Evolutionary conservation across 2,113 vertebrate species (phyloP), one percentile per base, ranked within the genome.

Genomic region (Orthochromis indermauri): DNA sequence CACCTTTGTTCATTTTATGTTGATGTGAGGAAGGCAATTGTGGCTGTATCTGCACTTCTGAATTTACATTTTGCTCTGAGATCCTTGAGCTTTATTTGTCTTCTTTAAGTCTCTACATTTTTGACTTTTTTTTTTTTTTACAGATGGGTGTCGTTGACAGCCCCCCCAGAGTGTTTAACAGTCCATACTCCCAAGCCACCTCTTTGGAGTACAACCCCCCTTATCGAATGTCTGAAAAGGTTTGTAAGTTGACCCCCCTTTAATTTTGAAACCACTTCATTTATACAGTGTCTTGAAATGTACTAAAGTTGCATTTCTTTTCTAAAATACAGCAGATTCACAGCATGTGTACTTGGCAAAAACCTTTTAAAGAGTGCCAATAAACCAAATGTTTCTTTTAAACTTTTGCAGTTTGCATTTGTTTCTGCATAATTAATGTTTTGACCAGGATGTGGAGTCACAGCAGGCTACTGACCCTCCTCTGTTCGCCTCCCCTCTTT

Each of bases 131-230:
- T 14, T 8, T 12, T 21, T 11, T 3, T 21, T 83, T 4, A 4
- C 89, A 96, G 96, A 1, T 19, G 21, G 91, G 87, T 7, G 49
- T 86, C 2, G 19, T 83, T 13, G 96, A 97, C 28, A 95, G 91
- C 42, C 90, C 96, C 11, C 47, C 93, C 37, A 86, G 96, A 28
- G 95, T 92, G 10, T 97, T 97, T 86, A 96, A 97, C 93, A 97
- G 96, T 49, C 97, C 97, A 0, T 97, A 97, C 78, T 1, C 80
- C 63, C 68, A 91, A 0, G 16, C 88, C 13, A 4, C 91, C 17
- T 96, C 96, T 8, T 51, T 94, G 84, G 97, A 97, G 5, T 96
- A 93, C 86, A 96, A 89, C 88, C 93, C 95, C 21, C 8, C 85
- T 2, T 21, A 80, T 88, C 92, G 96, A 33, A 92, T 95, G 91